These are phyloP conservation scores for Hyperoplus lanceolatus DNA, from an alignment of 2,797 vertebrate species.

Conservation along the genomic window DNA sequence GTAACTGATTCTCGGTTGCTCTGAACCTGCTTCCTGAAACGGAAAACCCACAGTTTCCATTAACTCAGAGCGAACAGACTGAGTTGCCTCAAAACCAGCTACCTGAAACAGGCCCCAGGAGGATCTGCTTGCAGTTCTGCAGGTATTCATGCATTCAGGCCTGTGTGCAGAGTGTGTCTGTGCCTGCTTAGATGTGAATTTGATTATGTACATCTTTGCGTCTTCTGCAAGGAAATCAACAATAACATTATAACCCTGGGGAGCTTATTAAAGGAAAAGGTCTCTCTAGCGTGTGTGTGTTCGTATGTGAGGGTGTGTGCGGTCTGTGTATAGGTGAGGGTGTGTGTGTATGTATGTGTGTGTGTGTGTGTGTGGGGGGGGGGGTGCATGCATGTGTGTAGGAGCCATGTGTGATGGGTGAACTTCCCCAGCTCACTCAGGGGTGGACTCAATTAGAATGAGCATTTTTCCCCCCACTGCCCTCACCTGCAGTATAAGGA, in stretches of 20 bases:
- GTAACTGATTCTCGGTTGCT: too few species aligned
- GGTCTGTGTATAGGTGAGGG: too few species aligned
- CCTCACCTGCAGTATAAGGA: slow-evolving; percentile 51
- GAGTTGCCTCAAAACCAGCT: too few species aligned
- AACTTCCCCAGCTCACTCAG: slow-evolving; percentile 58
- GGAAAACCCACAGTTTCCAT: too few species aligned
- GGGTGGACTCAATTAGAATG: slow-evolving; percentile 74
- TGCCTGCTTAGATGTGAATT: slow-evolving; percentile 45
- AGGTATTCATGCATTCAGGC: slow-evolving; percentile 55
- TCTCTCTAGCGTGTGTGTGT: slow-evolving; percentile 53
- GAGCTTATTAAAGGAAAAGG: slow-evolving; percentile 81
- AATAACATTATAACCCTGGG: slow-evolving; percentile 71
- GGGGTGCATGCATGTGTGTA: slow-evolving; percentile 41
- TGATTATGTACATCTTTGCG: slow-evolving; percentile 64
- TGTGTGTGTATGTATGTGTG: slow-evolving; percentile 28
- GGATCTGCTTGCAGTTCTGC: slow-evolving; percentile 4
- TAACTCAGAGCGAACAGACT: too few species aligned
- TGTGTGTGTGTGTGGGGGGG: slow-evolving; percentile 20
- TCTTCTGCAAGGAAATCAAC: slow-evolving; percentile 68
- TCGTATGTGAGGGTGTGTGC: too few species aligned
- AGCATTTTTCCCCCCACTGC: slow-evolving; percentile 54
- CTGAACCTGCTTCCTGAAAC: too few species aligned
- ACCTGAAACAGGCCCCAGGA: background rate
- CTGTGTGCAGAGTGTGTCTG: slow-evolving; percentile 31
- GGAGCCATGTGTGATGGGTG: slow-evolving; percentile 64